Conservation (phyloP, 1,140 invertebrate genomes). For the Portunus trituberculatus region DNA sequence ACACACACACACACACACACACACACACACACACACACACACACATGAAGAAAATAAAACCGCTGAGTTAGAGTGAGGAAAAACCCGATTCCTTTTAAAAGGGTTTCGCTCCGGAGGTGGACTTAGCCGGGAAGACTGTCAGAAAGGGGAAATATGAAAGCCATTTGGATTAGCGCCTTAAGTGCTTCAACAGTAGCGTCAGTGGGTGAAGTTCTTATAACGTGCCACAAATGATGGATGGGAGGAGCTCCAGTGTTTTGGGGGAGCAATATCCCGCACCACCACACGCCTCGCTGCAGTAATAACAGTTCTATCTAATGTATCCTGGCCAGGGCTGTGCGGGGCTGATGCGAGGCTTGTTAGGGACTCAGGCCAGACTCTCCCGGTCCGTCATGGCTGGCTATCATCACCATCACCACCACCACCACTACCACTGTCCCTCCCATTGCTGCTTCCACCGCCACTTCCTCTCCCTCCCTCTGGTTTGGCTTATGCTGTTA, state of each 20-base stretch:
- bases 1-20: too few relatives aligned
- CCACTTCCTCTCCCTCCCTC: too few relatives aligned
- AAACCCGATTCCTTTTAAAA: background rate
- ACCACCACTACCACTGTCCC: background rate
- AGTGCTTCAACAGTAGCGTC: slow-evolving; percentile 1
- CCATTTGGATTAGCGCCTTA: slow-evolving; percentile 12
- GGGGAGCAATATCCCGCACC: background rate
- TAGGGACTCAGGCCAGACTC: background rate
- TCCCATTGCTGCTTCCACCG: background rate
- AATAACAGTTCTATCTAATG: slow-evolving; percentile 23
- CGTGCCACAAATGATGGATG: slow-evolving; percentile 46
- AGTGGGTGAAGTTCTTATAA: slow-evolving; percentile 39
- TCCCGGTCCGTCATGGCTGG: background rate
- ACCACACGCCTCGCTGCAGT: slow-evolving; percentile 15
- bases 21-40: background rate
- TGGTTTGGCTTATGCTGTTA: too few relatives aligned
- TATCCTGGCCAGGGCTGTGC: background rate
- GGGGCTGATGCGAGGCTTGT: background rate
- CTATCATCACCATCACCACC: background rate
- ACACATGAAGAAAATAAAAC: background rate
- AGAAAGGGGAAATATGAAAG: slow-evolving; percentile 44
- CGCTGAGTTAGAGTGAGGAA: slow-evolving; percentile 14
- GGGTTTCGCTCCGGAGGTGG: background rate
- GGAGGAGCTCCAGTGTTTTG: background rate
- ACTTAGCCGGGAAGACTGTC: background rate